phyloP scores from a whole-genome alignment of 1,140 invertebrate species.

The Leptinotarsa defecta region DNA sequence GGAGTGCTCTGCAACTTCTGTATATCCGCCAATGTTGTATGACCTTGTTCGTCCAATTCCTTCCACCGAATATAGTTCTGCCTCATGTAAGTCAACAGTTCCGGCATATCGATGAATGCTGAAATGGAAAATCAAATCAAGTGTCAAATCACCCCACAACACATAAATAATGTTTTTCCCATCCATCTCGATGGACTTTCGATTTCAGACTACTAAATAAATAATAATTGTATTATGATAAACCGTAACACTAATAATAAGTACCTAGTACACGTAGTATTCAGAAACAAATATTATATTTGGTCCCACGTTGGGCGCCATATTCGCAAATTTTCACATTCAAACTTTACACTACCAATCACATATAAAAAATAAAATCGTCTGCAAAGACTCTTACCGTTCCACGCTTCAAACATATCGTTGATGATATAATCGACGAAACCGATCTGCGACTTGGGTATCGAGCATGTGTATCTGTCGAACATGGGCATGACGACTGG shows the following conservation, averaged over 20 bases:
- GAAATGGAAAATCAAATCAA: constrained; percentile 49
- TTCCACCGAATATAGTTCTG: constrained; percentile 92
- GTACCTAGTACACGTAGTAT: too few species aligned
- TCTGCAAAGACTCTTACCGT: constrained; percentile 66
- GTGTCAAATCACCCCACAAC: not conserved
- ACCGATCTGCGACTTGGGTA: constrained; percentile 94
- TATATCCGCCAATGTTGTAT: constrained; percentile 71
- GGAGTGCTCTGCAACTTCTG: constrained; percentile 58
- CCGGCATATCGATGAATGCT: constrained; percentile 93
- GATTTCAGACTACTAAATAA: too few species aligned
- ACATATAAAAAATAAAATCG: too few species aligned
- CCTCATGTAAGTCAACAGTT: constrained; percentile 81
- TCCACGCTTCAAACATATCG: constrained; percentile 97
- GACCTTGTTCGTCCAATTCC: constrained; percentile 74
- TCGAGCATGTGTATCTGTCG: constrained; percentile 88
- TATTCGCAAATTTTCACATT: not conserved
- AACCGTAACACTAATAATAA: too few species aligned
- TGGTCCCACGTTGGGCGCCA: not conserved
- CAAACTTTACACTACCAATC: too few species aligned
- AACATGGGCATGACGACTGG: constrained; percentile 98
- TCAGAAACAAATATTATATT: too few species aligned
- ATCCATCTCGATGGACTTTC: too few species aligned
- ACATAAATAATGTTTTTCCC: not conserved
- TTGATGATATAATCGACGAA: constrained; percentile 97
- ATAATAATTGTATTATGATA: too few species aligned